A percentile compares a stretch with the other conserved stretches of the same genome.
phyloP scores from a whole-genome alignment of 2,113 vertebrate genomes.

The Nothoprocta perdicaria region DNA sequence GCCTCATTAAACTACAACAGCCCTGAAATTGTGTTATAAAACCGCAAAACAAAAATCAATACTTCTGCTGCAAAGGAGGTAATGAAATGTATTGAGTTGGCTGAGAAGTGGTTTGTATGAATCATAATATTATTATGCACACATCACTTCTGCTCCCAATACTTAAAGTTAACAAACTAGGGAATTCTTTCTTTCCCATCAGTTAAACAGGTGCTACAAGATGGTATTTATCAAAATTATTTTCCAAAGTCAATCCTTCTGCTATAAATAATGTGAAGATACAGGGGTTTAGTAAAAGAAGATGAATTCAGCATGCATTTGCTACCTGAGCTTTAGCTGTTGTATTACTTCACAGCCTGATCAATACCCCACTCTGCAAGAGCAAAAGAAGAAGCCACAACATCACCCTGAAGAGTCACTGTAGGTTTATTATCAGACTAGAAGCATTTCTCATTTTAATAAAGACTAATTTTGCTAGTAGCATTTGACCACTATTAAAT shows the following conservation, averaged over 20 bases:
- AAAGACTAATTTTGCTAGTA: constrained; percentile 28
- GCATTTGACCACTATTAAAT: background rate
- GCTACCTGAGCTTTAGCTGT: constrained; percentile 88
- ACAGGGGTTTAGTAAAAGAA: constrained; percentile 74
- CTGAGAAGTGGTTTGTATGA: constrained; percentile 78
- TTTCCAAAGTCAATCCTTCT: constrained; percentile 50
- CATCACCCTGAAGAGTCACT: constrained; percentile 72
- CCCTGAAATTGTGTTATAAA: constrained; percentile 85
- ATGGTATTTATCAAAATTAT: constrained; percentile 50
- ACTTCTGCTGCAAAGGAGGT: constrained; percentile 77
- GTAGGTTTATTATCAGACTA: constrained; percentile 59
- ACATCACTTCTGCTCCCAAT: constrained; percentile 73
- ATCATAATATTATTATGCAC: constrained; percentile 79
- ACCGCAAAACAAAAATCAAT: constrained; percentile 87
- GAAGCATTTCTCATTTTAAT: constrained; percentile 55
- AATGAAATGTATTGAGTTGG: constrained; percentile 77
- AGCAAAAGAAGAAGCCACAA: constrained; percentile 68
- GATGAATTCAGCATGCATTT: constrained; percentile 86
- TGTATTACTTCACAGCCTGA: constrained; percentile 85
- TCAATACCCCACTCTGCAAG: constrained; percentile 81
- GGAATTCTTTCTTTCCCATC: constrained; percentile 60
- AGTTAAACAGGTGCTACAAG: constrained; percentile 69
- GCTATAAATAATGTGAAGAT: constrained; percentile 75
- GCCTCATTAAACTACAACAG: constrained; percentile 85
- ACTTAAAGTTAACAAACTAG: constrained; percentile 81